Percentiles rank a stretch among this genome's conserved stretches.
phyloP scores from a whole-genome alignment of 2,113 vertebrate genomes.

The Lutjanus erythropterus region DNA sequence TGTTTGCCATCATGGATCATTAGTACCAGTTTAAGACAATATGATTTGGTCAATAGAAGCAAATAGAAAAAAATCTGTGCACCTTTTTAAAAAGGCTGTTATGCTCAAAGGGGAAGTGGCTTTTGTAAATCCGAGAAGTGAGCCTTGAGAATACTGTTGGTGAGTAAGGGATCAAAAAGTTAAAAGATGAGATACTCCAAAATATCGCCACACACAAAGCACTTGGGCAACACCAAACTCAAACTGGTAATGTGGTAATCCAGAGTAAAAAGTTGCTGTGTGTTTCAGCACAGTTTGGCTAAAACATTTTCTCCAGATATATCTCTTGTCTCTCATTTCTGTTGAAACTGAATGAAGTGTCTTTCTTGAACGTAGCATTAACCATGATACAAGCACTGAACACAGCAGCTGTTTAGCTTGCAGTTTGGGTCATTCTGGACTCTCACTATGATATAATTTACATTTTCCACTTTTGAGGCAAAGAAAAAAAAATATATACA shows the following conservation, averaged over 20 bases:
- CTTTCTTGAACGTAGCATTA: neutral
- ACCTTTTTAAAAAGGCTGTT: neutral
- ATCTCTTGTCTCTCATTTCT: neutral
- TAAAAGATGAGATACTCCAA: neutral
- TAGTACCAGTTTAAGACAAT: neutral
- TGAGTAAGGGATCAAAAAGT: neutral
- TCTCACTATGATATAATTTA: too few species aligned
- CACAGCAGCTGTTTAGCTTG: neutral
- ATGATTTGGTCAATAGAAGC: neutral
- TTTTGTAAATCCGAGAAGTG: slow-evolving; percentile 14
- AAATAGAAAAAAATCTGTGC: neutral
- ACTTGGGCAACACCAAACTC: neutral
- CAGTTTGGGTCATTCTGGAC: neutral
- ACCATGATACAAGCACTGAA: neutral
- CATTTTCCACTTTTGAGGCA: too few species aligned
- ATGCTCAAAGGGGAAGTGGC: slow-evolving; percentile 22
- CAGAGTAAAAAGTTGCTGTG: neutral
- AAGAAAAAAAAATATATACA: too few species aligned
- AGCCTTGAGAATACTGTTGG: neutral
- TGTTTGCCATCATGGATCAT: neutral
- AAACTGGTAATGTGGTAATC: neutral
- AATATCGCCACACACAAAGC: neutral
- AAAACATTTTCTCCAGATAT: neutral
- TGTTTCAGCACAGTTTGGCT: neutral
- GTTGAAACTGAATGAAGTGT: neutral